phyloP scores from a whole-genome alignment of 2,113 vertebrate genomes.

The Siphamia tubifer region DNA sequence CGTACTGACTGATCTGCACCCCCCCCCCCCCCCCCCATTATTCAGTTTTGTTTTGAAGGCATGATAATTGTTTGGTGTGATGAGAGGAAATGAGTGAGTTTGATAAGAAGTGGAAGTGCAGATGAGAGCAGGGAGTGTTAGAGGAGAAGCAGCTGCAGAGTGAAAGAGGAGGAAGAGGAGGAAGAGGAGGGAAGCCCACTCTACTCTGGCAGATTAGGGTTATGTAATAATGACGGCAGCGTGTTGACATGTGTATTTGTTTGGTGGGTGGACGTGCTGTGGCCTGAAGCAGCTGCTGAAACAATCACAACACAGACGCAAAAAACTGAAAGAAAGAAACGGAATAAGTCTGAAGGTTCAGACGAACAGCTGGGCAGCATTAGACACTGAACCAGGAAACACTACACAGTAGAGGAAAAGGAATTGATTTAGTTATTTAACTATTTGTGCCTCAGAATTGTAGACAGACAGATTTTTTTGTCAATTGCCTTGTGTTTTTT shows the following conservation, averaged over 20 bases:
- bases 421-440: too few species aligned
- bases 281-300: conserved; percentile 54
- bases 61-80: not conserved
- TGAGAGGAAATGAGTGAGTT: conserved; percentile 2
- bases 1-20: too few species aligned
- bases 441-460: too few species aligned
- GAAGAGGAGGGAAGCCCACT: conserved; percentile 40
- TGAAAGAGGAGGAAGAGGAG: conserved; percentile 17
- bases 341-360: not conserved
- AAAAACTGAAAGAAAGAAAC: not conserved
- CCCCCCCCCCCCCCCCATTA: too few species aligned
- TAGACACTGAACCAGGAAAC: too few species aligned
- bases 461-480: too few species aligned
- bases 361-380: too few species aligned
- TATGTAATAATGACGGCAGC: conserved; percentile 62
- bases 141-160: conserved; percentile 37
- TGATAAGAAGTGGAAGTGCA: conserved; percentile 8
- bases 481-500: too few species aligned
- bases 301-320: too few species aligned
- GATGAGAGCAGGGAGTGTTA: not conserved
- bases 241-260: conserved; percentile 12
- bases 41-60: not conserved
- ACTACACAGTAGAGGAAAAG: too few species aligned
- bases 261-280: conserved; percentile 9
- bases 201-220: conserved; percentile 70